A percentile compares a stretch with the other conserved stretches of the same genome.
Conservation (phyloP, 30 jellyfish, hydroid and myxozoan species). For the Turritopsis rubra region DNA sequence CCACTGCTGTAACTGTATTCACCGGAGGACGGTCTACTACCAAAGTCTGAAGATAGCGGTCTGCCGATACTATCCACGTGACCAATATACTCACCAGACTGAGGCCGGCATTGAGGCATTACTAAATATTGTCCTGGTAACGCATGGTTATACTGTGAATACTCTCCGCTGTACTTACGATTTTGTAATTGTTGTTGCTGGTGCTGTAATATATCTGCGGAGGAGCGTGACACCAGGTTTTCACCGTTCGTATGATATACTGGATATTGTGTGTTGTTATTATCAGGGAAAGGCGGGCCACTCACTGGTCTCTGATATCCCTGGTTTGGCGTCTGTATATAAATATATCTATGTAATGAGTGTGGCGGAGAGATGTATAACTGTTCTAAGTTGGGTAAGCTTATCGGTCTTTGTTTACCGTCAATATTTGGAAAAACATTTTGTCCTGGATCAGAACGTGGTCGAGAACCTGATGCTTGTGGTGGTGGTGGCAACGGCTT, state of each 20-base stretch:
- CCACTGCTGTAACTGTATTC: slow-evolving; percentile 83
- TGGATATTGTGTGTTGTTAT: slow-evolving; percentile 2
- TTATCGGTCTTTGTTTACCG: slow-evolving; percentile 69
- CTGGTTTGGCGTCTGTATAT: slow-evolving; percentile 15
- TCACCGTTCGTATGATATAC: slow-evolving; percentile 6
- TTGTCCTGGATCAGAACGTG: slow-evolving; percentile 96
- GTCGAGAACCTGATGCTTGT: slow-evolving; percentile 63
- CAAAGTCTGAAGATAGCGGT: slow-evolving; percentile 88
- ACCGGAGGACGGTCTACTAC: slow-evolving; percentile 94
- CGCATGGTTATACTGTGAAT: slow-evolving; percentile 28
- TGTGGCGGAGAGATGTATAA: slow-evolving; percentile 75
- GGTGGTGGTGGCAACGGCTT: slow-evolving; percentile 41
- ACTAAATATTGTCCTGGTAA: slow-evolving; percentile 46
- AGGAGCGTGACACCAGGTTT: not conserved
- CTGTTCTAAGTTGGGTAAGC: slow-evolving; percentile 87
- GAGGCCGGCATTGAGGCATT: slow-evolving; percentile 51
- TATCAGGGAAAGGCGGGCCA: slow-evolving; percentile 91
- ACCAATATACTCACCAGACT: slow-evolving; percentile 45
- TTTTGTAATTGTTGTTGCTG: slow-evolving; percentile 33
- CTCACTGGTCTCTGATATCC: slow-evolving; percentile 60
- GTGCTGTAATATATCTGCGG: slow-evolving; percentile 15
- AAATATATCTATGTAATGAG: slow-evolving; percentile 32
- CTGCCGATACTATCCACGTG: slow-evolving; percentile 65
- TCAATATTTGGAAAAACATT: slow-evolving; percentile 45
- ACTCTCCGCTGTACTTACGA: slow-evolving; percentile 72